Conservation (phyloP, 2,113 vertebrate genomes). For the Mesocricetus auratus region DNA sequence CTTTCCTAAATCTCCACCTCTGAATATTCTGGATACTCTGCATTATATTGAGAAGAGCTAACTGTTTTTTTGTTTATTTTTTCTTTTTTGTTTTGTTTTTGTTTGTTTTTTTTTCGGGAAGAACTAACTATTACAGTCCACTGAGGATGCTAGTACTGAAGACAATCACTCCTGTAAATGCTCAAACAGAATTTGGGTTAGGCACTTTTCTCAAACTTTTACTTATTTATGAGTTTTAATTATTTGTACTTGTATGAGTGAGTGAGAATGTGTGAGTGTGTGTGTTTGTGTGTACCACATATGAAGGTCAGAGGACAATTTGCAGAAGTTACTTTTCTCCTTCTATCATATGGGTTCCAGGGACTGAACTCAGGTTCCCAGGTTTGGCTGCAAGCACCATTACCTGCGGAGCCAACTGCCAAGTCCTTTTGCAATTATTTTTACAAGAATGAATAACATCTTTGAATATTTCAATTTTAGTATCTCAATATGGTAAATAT, state of each 20-base stretch:
- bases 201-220: neutral
- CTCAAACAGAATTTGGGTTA: neutral
- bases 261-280: neutral
- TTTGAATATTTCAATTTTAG: neutral
- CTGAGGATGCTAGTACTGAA: neutral
- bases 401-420: neutral
- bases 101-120: no score
- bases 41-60: neutral
- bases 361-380: neutral
- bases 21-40: neutral
- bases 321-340: neutral
- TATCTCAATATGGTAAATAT: neutral
- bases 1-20: neutral
- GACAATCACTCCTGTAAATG: neutral
- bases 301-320: neutral
- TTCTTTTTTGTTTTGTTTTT: no score
- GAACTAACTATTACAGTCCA: neutral
- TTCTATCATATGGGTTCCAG: neutral
- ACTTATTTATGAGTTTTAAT: neutral
- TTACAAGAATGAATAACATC: neutral
- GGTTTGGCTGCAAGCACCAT: neutral
- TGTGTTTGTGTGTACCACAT: neutral
- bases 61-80: no score
- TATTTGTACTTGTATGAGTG: neutral
- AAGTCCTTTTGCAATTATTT: neutral